Percentiles rank a stretch among this genome's conserved stretches.
Conservation (phyloP, 53 echinoderm and acorn worm genomes). For the Astropecten irregularis region DNA sequence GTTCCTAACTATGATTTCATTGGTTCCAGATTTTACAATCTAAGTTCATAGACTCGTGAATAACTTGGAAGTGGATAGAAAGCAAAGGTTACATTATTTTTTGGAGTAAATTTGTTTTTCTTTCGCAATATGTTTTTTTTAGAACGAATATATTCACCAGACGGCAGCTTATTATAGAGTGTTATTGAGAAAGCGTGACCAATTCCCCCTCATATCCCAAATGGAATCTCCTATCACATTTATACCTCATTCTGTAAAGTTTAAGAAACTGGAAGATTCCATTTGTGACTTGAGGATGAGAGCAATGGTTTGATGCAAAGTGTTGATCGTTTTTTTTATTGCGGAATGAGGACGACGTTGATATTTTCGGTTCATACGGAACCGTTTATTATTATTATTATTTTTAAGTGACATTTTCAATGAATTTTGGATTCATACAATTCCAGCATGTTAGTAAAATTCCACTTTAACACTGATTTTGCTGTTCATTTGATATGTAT, state of each 20-base stretch:
- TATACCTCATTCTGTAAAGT: constrained; percentile 40
- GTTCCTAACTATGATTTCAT: too few species aligned
- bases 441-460: not conserved
- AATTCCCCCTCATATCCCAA: constrained; percentile 5
- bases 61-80: constrained; percentile 22
- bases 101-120: constrained; percentile 33
- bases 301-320: not conserved
- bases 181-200: constrained; percentile 29
- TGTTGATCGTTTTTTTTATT: not conserved
- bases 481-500: too few species aligned
- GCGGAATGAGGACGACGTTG: not conserved
- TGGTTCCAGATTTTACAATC: too few species aligned
- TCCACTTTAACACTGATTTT: too few species aligned
- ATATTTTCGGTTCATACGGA: not conserved
- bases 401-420: not conserved
- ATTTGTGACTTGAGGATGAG: constrained; percentile 41
- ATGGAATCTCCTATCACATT: constrained; percentile 27
- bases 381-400: not conserved
- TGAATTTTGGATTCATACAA: constrained; percentile 27
- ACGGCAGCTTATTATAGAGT: constrained; percentile 50
- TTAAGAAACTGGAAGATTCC: constrained; percentile 34
- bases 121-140: constrained; percentile 41
- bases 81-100: constrained; percentile 28
- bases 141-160: constrained; percentile 52
- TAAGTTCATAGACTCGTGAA: not conserved